These are phyloP conservation scores for Echinops telfairi DNA, from an alignment of 2,113 vertebrate species.

Conservation along the genomic window DNA sequence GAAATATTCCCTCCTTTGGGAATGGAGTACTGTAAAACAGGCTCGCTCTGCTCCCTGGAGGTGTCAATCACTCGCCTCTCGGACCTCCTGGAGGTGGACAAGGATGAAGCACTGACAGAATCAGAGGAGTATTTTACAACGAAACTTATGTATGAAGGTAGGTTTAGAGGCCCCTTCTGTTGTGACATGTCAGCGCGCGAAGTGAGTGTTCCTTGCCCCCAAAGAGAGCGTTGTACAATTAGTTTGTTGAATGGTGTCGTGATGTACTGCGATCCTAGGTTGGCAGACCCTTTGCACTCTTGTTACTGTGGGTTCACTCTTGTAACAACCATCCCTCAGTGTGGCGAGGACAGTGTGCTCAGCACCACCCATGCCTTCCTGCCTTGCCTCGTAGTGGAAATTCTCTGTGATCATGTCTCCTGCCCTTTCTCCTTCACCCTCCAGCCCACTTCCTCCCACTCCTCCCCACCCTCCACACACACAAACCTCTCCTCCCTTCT, in stretches of 20 bases:
- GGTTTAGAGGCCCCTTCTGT: not conserved
- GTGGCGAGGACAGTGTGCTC: too few species aligned
- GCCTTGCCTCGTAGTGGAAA: rapidly evolving
- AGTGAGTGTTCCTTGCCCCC: not conserved
- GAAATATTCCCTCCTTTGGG: slow-evolving; percentile 92
- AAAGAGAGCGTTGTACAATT: not conserved
- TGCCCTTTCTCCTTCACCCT: not conserved
- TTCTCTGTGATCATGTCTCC: not conserved
- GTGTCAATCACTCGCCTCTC: slow-evolving; percentile 93
- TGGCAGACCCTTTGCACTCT: not conserved
- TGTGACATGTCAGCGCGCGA: not conserved
- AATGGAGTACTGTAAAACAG: slow-evolving; percentile 92
- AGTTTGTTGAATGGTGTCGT: not conserved
- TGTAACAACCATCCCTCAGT: rapidly evolving
- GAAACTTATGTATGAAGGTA: slow-evolving; percentile 98
- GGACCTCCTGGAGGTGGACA: slow-evolving; percentile 91
- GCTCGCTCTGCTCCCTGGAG: slow-evolving; percentile 94
- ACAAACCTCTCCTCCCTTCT: not conserved
- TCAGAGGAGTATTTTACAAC: slow-evolving; percentile 91
- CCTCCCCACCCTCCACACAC: too few species aligned
- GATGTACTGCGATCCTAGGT: too few species aligned
- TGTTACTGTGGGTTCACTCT: not conserved
- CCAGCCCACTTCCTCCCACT: rapidly evolving
- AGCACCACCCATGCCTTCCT: not conserved
- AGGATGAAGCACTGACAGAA: slow-evolving; percentile 91